Percentiles rank a stretch among this genome's conserved stretches.
These are phyloP conservation scores for Plecotus auritus DNA, from an alignment of 2,113 vertebrate genomes.

Conservation along the genomic window DNA sequence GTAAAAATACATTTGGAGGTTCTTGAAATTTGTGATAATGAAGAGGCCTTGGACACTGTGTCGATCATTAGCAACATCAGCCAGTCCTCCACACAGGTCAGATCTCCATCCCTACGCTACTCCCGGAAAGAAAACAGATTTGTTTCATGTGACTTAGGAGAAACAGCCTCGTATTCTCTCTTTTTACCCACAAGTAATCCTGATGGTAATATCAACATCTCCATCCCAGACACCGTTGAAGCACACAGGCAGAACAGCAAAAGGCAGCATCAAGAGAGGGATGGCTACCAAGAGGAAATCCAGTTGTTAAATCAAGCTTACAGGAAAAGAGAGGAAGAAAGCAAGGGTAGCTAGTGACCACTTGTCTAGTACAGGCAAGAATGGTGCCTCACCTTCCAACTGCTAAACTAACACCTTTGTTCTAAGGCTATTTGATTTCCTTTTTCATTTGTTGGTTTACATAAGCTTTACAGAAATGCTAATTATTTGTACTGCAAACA, in stretches of 20 bases:
- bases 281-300: constrained; percentile 93
- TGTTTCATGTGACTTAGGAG: constrained; percentile 94
- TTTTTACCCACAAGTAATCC: constrained; percentile 91
- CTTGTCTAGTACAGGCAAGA: fast-evolving
- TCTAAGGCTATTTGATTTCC: not conserved
- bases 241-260: constrained; percentile 93
- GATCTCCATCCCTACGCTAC: constrained; percentile 95
- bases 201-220: constrained; percentile 91
- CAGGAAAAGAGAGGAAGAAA: constrained; percentile 83
- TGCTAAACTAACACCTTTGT: not conserved
- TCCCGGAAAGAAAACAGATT: constrained; percentile 96
- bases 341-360: not conserved
- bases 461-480: not conserved
- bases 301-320: constrained; percentile 95
- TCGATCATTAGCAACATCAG: constrained; percentile 99
- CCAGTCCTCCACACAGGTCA: constrained; percentile 92
- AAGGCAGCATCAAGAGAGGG: constrained; percentile 84
- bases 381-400: not conserved
- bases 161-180: constrained; percentile 95
- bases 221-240: constrained; percentile 98
- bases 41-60: constrained; percentile 96
- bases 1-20: constrained; percentile 98
- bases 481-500: constrained; percentile 35
- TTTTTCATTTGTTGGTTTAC: not conserved
- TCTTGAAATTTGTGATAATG: constrained; percentile 95